phyloP scores from a whole-genome alignment of 2,797 vertebrate genomes.

The Oceanodroma leucorhoa region DNA sequence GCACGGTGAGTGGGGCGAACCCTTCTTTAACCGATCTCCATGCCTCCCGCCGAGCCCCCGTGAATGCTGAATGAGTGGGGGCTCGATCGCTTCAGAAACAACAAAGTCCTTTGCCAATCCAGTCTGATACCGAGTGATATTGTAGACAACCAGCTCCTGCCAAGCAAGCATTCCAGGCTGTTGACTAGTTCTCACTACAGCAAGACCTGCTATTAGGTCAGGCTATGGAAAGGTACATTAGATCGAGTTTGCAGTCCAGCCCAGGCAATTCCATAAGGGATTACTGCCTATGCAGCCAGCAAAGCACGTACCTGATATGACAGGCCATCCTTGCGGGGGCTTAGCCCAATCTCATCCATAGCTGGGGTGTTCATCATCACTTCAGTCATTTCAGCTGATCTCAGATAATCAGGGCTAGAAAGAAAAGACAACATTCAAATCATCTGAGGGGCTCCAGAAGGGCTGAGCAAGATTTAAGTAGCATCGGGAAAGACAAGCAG shows the following conservation, averaged over 20 bases:
- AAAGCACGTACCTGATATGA: constrained; percentile 88
- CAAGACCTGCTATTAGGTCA: neutral
- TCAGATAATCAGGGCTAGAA: constrained; percentile 89
- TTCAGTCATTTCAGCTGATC: constrained; percentile 92
- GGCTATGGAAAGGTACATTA: neutral
- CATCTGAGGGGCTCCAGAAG: neutral
- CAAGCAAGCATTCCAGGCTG: constrained; percentile 31
- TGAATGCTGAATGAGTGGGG: rapidly evolving
- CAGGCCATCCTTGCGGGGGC: constrained; percentile 90
- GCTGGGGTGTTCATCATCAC: constrained; percentile 93
- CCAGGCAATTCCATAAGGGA: neutral
- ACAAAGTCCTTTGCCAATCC: neutral
- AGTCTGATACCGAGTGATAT: neutral
- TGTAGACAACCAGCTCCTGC: neutral
- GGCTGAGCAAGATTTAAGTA: neutral
- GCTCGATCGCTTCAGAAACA: neutral
- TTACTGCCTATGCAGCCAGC: neutral
- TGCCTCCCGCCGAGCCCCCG: rapidly evolving
- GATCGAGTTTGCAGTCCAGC: neutral
- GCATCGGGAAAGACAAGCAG: neutral
- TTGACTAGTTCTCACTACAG: neutral
- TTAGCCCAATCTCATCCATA: constrained; percentile 95
- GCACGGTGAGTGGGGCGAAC: rapidly evolving
- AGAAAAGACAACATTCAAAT: constrained; percentile 33
- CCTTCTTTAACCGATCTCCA: neutral